A percentile compares a stretch with the other conserved stretches of the same genome.
Conservation (phyloP, 2,113 vertebrate genomes). For the Parotia lawesii region DNA sequence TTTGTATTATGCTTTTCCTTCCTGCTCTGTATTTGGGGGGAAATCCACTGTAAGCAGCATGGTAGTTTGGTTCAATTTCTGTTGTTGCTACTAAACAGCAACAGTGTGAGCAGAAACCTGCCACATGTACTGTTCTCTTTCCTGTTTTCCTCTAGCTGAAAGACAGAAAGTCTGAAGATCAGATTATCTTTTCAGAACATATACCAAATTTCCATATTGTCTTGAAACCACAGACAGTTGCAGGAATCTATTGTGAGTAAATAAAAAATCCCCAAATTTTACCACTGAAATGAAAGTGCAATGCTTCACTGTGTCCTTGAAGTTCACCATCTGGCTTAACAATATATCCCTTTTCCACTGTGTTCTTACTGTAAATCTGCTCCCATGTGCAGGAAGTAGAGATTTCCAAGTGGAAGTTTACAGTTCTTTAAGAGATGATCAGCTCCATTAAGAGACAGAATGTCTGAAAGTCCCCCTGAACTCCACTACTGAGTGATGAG, state of each 20-base stretch:
- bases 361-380: background rate
- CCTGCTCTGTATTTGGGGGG: background rate
- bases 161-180: background rate
- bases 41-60: background rate
- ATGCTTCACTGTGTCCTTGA: background rate
- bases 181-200: background rate
- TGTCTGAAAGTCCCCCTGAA: background rate
- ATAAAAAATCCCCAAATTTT: background rate
- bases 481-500: background rate
- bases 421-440: background rate
- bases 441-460: background rate
- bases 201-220: background rate
- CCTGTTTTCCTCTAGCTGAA: background rate
- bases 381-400: background rate
- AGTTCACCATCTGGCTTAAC: background rate
- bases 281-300: background rate
- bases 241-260: background rate
- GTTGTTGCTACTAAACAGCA: background rate
- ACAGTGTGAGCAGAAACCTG: background rate
- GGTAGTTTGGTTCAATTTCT: background rate
- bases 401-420: background rate
- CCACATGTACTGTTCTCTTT: background rate
- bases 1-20: background rate
- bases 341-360: background rate
- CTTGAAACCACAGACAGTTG: background rate